Base-by-base conservation (phyloP, 2,797 vertebrate genomes). In the Tokudaia tokunoshimensis region DNA sequence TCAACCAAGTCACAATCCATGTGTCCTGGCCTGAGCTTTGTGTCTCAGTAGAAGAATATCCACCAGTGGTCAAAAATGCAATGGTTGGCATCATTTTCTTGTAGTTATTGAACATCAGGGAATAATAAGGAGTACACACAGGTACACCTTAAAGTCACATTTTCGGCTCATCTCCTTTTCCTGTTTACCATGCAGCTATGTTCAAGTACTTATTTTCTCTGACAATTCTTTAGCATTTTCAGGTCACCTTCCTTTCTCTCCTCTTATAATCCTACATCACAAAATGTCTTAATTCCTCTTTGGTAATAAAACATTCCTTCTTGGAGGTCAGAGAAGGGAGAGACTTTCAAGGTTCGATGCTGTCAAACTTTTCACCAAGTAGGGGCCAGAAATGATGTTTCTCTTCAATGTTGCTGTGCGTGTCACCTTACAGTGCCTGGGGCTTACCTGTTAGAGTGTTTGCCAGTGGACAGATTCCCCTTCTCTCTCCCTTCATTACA, bases 211-310 rank as follows among this genome's bases (percentile, higher is more conserved):
- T 90, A 34, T 88, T 75, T 84, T 20, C 55, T 8, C 19, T 6
- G 52, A 86, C 89, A 61, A 3, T 55, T 11, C 17, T 83, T 65
- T 20, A 80, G 41, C 63, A 84, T 31, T 57, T 74, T 37, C 52
- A 59, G 22, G 55, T 63, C 57, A 92, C 22, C 52, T 15, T 82
- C 80, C 3, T 88, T 12, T 81, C 37, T 87, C 34, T 72, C 3
- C 3, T 92, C n/a, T 76, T 13, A 82, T 50, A 79, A 81, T 79
- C 61, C 10, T 47, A 11, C 41, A 76, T 70, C 24, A 59, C 12
- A 20, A n/a, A 15, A 91, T 72, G n/a, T n/a, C 41, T 61, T 78
- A 74, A 86, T 92, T 72, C 12, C 74, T 92, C 80, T 91, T 89
- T 65, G 34, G 44, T 24, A 67, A 70, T 31, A 67, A 89, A 91